phyloP scores from a whole-genome alignment of 1,140 invertebrate species.

The Drosophila nasuta region DNA sequence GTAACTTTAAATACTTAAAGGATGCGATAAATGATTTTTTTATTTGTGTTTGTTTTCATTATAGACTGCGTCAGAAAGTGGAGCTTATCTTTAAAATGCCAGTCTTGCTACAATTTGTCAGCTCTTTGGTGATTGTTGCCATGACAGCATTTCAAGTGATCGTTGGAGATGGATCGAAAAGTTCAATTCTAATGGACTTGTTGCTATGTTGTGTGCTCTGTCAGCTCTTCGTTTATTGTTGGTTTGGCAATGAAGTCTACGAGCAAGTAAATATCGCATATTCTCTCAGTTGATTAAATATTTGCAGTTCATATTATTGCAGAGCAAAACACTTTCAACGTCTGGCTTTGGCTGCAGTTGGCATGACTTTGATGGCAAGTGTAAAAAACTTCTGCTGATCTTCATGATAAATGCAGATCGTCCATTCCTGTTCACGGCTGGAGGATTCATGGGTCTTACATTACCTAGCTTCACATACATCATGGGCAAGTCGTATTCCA shows the following conservation, averaged over 20 bases:
- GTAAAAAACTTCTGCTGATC: conserved; percentile 53
- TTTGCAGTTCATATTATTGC: conserved; percentile 1
- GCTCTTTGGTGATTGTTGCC: conserved; percentile 66
- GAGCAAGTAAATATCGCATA: conserved; percentile 60
- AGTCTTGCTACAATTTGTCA: conserved; percentile 66
- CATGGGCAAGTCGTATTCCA: conserved; percentile 70
- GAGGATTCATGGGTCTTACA: conserved; percentile 69
- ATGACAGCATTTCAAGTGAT: conserved; percentile 73
- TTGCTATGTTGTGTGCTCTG: conserved; percentile 66
- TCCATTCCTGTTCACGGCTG: conserved; percentile 73
- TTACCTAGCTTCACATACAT: conserved; percentile 68
- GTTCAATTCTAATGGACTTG: conserved; percentile 62
- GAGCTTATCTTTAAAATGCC: conserved; percentile 62
- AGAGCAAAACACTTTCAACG: conserved; percentile 64
- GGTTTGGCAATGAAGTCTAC: conserved; percentile 75
- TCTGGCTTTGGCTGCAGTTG: conserved; percentile 64
- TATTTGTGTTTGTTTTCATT: neutral
- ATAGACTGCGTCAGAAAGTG: conserved; percentile 59
- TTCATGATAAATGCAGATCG: conserved; percentile 69
- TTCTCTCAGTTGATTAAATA: neutral
- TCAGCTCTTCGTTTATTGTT: conserved; percentile 73
- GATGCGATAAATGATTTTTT: too few relatives aligned
- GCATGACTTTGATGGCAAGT: conserved; percentile 50
- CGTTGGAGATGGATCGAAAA: conserved; percentile 54
- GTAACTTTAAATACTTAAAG: too few relatives aligned